Conservation (phyloP, 1,140 invertebrate species). For the Eueides isabella region DNA sequence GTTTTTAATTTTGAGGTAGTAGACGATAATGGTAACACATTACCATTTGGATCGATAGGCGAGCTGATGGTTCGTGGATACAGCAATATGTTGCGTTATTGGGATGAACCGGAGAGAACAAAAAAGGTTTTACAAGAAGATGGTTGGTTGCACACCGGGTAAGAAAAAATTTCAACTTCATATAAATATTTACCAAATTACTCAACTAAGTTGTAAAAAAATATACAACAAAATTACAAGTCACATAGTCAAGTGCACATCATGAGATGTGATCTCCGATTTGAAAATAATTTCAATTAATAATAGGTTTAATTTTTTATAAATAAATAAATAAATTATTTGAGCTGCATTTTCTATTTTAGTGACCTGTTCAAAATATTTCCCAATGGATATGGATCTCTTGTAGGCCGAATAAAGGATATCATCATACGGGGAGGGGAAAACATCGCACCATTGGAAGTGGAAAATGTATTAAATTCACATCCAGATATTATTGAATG, state of each 20-base stretch:
- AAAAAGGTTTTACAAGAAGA: slow-evolving; percentile 86
- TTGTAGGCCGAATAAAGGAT: slow-evolving; percentile 92
- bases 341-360: slow-evolving; percentile 29
- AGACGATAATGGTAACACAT: slow-evolving; percentile 86
- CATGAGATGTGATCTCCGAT: too few species aligned
- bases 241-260: too few species aligned
- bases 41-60: slow-evolving; percentile 90
- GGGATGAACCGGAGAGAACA: slow-evolving; percentile 92
- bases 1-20: slow-evolving; percentile 71
- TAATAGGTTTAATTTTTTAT: too few species aligned
- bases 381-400: slow-evolving; percentile 87
- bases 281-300: too few species aligned
- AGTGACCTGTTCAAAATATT: slow-evolving; percentile 89
- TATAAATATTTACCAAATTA: too few species aligned
- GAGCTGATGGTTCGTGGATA: slow-evolving; percentile 94
- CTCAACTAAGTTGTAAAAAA: too few species aligned
- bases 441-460: slow-evolving; percentile 93
- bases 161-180: slow-evolving; percentile 45
- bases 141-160: slow-evolving; percentile 95
- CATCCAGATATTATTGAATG: slow-evolving; percentile 89
- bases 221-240: too few species aligned
- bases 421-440: slow-evolving; percentile 94
- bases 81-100: slow-evolving; percentile 92
- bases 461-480: slow-evolving; percentile 90
- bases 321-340: too few species aligned